These are phyloP conservation scores for Crossaster papposus DNA, from an alignment of 53 echinoderm and acorn worm genomes.

Conservation along the genomic window DNA sequence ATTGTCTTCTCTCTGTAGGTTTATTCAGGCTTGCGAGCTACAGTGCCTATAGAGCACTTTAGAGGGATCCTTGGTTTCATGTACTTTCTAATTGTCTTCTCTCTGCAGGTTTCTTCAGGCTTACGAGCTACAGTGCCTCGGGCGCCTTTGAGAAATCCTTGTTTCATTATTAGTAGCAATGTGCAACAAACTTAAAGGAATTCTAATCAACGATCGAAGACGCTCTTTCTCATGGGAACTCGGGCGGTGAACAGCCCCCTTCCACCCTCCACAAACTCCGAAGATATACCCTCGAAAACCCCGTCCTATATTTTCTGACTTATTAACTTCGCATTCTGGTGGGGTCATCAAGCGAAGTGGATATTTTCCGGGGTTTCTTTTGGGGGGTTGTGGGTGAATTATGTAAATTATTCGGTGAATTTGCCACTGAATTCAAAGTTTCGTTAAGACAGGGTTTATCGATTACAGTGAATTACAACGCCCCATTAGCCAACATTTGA, in stretches of 20 bases:
- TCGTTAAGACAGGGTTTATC: not conserved
- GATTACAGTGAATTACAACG: not conserved
- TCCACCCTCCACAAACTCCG: not conserved
- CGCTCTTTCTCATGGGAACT: not conserved
- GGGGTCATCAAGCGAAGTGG: constrained; percentile 10
- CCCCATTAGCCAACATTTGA: not conserved
- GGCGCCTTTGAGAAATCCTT: no score
- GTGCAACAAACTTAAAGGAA: not conserved
- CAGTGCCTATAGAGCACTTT: no score
- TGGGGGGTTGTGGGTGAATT: not conserved
- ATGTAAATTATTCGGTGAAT: not conserved
- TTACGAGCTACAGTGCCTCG: no score
- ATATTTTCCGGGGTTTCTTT: not conserved
- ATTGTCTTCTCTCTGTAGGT: no score
- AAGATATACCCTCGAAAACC: not conserved
- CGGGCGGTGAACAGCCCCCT: not conserved
- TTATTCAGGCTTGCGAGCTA: no score
- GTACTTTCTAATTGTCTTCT: no score
- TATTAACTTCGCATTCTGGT: constrained; percentile 4
- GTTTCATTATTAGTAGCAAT: no score
- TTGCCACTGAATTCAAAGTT: not conserved
- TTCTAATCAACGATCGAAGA: not conserved
- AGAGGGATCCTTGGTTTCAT: no score
- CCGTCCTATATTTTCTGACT: constrained; percentile 28
- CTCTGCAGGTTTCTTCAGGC: no score